Evolutionary conservation across 2,113 vertebrate genomes (phyloP).

Genomic region (Hydrochoerus hydrochaeris): DNA sequence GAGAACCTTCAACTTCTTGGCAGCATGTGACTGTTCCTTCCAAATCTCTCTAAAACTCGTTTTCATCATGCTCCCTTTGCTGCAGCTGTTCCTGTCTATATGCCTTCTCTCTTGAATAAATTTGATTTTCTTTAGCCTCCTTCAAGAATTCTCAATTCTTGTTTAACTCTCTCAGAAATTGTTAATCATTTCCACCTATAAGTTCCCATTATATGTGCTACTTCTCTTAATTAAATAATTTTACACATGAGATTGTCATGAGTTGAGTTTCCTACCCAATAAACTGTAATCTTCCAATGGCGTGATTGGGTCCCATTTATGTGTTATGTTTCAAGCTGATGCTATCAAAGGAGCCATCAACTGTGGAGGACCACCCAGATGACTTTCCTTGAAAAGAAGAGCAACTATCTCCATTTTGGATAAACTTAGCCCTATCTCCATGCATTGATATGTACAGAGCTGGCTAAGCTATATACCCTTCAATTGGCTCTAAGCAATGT

Average conservation of each 20-base stretch:
- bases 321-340: conserved; percentile 25
- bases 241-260: not conserved
- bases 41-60: not conserved
- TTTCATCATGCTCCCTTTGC: not conserved
- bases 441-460: no score
- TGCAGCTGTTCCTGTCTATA: rapidly evolving
- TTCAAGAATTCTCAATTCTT: not conserved
- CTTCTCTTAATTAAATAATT: not conserved
- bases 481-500: no score
- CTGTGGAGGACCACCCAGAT: no score
- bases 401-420: no score
- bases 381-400: no score
- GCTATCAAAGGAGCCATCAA: conserved; percentile 21
- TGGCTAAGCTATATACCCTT: no score
- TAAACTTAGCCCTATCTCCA: no score
- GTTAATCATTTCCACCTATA: not conserved
- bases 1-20: not conserved
- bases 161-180: not conserved
- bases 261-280: not conserved
- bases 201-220: not conserved
- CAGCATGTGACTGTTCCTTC: not conserved
- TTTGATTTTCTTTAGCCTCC: not conserved
- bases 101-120: not conserved
- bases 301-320: not conserved
- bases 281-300: not conserved